These are phyloP conservation scores for Bicyclus anynana DNA, from an alignment of 1,140 invertebrate species.

Conservation along the genomic window DNA sequence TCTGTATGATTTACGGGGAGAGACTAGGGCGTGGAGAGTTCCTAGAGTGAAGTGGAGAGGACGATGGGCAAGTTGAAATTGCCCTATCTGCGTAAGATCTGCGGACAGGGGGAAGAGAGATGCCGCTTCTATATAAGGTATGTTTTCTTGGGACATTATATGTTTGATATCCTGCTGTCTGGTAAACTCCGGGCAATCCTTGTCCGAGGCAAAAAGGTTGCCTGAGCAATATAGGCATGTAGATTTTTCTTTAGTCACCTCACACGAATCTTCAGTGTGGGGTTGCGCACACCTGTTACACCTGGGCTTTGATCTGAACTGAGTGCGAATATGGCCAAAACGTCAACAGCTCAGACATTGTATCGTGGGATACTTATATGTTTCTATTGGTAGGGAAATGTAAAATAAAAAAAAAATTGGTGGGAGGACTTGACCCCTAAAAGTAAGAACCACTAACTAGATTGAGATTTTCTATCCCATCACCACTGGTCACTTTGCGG, in stretches of 20 bases:
- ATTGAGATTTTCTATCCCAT: too few species aligned
- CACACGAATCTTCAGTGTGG: not conserved
- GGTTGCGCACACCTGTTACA: not conserved
- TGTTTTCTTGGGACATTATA: not conserved
- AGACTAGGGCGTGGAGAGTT: not conserved
- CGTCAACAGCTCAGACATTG: not conserved
- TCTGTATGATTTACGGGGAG: not conserved
- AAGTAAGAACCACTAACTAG: too few species aligned
- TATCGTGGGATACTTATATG: not conserved
- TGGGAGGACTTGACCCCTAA: too few species aligned
- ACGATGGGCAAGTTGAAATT: not conserved
- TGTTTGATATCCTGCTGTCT: not conserved
- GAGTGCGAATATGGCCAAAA: not conserved
- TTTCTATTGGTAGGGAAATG: conserved; percentile 17
- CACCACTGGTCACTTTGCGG: too few species aligned
- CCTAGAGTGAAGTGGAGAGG: not conserved
- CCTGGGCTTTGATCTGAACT: not conserved
- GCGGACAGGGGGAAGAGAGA: not conserved
- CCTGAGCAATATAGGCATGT: not conserved
- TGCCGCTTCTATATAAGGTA: not conserved
- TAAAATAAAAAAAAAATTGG: too few species aligned
- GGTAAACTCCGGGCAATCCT: not conserved
- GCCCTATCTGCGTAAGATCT: not conserved
- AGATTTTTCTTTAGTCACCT: not conserved
- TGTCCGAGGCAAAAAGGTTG: not conserved